Evolutionary conservation across 2,113 vertebrate genomes (phyloP).

Genomic region (Tretioscincus oriximinensis): DNA sequence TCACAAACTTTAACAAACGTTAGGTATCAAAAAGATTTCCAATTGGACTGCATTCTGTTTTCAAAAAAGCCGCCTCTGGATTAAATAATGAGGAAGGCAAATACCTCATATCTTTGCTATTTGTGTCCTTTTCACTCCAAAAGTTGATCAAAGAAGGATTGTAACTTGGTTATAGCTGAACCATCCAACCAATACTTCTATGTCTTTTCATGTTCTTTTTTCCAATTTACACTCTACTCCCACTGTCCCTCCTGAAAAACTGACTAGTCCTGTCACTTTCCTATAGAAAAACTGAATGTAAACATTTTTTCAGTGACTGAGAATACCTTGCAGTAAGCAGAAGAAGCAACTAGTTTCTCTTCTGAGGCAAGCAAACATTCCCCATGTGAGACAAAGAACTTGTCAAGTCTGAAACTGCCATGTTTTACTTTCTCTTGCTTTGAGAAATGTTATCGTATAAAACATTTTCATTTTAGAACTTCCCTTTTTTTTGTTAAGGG

Average conservation of each 20-base stretch:
- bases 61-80: no score
- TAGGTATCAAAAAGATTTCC: no score
- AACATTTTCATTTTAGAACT: background rate
- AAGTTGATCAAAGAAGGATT: no score
- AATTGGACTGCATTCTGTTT: no score
- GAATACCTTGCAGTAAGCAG: background rate
- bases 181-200: slow-evolving; percentile 14
- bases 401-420: background rate
- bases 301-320: background rate
- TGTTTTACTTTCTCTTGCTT: background rate
- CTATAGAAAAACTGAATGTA: accelerated
- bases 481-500: no score
- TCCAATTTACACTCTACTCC: slow-evolving; percentile 49
- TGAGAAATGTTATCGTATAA: background rate
- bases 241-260: slow-evolving; percentile 33
- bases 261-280: slow-evolving; percentile 30
- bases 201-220: slow-evolving; percentile 61
- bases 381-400: background rate
- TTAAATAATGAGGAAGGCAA: no score
- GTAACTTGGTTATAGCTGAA: background rate
- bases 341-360: background rate
- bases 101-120: no score
- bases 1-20: no score
- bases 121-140: no score
- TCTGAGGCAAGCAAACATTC: background rate